Evolutionary conservation across 1,140 invertebrate species (phyloP), one percentile per base, ranked within the genome.

Genomic region (Battus philenor): DNA sequence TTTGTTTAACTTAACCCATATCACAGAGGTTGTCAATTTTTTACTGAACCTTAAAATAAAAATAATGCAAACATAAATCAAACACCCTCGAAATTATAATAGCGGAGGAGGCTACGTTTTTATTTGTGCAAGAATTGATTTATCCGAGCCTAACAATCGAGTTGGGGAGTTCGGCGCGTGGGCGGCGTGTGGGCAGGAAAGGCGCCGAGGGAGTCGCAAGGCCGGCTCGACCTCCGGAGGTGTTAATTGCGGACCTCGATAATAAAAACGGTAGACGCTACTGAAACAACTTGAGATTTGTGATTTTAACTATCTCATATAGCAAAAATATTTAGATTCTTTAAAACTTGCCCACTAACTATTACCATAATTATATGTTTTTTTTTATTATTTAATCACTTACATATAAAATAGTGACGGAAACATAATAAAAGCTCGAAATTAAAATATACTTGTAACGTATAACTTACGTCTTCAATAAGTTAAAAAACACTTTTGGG

Each of bases 31-130:
- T n/a, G n/a, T n/a, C n/a, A n/a, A n/a, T n/a, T n/a, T n/a, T n/a
- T n/a, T n/a, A n/a, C n/a, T 36, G 11, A 36, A 20, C n/a, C 5
- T 2, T 36, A 52, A 60, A 58, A 61, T 54, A 60, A n/a, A n/a
- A 68, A 68, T 59, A 59, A 50, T 55, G 33, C 44, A 33, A 32
- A 48, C 6, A 76, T 76, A 71, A 73, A 73, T 76, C 68, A 71
- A 61, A 62, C 54, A 58, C 59, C 50, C 53, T 59, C 53, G 54
- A 69, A 69, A 74, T 72, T 68, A 68, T 54, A 62, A 51, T 58
- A 50, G 41, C 47, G 45, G 33, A 48, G 47, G 34, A 43, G 43
- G 45, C 46, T 59, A 54, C 53, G 45, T 63, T 65, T 64, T 68
- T 66, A 71, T 71, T 69, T 58, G 52, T 59, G 58, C 55, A 36